These are phyloP conservation scores for Oppia nitens DNA, from an alignment of 1,140 invertebrate genomes.

Conservation along the genomic window DNA sequence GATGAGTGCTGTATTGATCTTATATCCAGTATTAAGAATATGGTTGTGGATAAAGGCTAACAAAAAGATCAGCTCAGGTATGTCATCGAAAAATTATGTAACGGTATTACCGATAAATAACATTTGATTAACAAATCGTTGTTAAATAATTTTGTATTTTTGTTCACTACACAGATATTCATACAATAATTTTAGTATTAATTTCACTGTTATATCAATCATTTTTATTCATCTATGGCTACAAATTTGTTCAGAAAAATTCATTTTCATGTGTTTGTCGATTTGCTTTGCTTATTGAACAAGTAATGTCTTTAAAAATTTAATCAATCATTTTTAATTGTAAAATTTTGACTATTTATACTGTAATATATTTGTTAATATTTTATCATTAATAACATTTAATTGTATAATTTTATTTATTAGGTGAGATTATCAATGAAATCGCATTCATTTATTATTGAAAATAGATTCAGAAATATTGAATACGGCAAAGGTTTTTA, in stretches of 20 bases:
- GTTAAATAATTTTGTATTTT: background rate
- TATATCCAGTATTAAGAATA: background rate
- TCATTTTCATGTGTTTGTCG: background rate
- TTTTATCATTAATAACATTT: background rate
- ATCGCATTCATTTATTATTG: background rate
- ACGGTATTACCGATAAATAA: background rate
- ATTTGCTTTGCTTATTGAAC: background rate
- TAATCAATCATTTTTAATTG: background rate
- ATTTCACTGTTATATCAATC: background rate
- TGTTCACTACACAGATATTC: background rate
- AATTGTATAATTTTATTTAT: no score
- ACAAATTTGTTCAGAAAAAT: background rate
- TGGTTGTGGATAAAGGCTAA: background rate
- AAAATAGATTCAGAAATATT: background rate
- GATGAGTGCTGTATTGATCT: background rate
- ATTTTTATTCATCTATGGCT: background rate
- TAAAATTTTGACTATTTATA: no score
- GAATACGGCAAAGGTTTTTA: background rate
- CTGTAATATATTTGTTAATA: no score
- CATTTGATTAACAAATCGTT: background rate
- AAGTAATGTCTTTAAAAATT: background rate
- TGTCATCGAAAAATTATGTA: no score
- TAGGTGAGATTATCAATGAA: background rate
- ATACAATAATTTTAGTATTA: background rate
- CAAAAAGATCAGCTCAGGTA: no score